Percentiles rank a stretch among this genome's conserved stretches.
These are phyloP conservation scores for Vanacampus margaritifer DNA, from an alignment of 2,113 vertebrate genomes.

Conservation along the genomic window DNA sequence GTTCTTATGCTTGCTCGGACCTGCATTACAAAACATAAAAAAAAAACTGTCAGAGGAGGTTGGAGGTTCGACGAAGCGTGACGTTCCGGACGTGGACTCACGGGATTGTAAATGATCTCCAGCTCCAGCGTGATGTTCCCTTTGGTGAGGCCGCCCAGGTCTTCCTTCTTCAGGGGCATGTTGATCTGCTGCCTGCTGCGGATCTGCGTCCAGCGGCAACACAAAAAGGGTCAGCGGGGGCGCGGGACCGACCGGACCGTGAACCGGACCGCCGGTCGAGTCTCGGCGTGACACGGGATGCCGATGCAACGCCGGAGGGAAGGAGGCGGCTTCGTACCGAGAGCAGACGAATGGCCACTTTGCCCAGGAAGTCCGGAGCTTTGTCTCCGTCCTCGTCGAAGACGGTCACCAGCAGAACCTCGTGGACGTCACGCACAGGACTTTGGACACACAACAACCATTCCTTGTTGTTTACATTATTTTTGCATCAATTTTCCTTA, in stretches of 20 bases:
- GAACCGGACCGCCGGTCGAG: slow-evolving; percentile 54
- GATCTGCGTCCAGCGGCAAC: slow-evolving; percentile 71
- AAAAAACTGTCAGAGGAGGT: neutral
- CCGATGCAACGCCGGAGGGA: slow-evolving; percentile 20
- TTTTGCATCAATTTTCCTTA: neutral
- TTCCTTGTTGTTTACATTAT: neutral
- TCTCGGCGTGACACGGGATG: slow-evolving; percentile 17
- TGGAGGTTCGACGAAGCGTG: slow-evolving; percentile 1
- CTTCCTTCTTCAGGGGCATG: slow-evolving; percentile 86
- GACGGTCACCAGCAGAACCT: slow-evolving; percentile 88
- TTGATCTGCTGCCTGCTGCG: slow-evolving; percentile 79
- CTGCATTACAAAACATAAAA: slow-evolving; percentile 55
- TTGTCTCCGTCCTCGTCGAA: slow-evolving; percentile 99
- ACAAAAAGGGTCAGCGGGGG: slow-evolving; percentile 51
- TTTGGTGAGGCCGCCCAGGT: slow-evolving; percentile 84
- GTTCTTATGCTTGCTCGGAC: slow-evolving; percentile 87
- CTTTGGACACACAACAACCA: slow-evolving; percentile 58
- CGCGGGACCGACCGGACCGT: slow-evolving; percentile 34
- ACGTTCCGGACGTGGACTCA: slow-evolving; percentile 57
- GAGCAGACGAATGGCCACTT: slow-evolving; percentile 90
- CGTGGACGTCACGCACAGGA: slow-evolving; percentile 92
- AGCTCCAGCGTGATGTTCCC: slow-evolving; percentile 88
- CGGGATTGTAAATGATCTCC: slow-evolving; percentile 92
- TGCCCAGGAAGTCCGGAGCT: slow-evolving; percentile 94
- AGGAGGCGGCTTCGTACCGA: slow-evolving; percentile 69